A percentile compares a stretch with the other conserved stretches of the same genome.
Conservation (phyloP, 2,888 invertebrate species). For the Leptopterna dolabrata region DNA sequence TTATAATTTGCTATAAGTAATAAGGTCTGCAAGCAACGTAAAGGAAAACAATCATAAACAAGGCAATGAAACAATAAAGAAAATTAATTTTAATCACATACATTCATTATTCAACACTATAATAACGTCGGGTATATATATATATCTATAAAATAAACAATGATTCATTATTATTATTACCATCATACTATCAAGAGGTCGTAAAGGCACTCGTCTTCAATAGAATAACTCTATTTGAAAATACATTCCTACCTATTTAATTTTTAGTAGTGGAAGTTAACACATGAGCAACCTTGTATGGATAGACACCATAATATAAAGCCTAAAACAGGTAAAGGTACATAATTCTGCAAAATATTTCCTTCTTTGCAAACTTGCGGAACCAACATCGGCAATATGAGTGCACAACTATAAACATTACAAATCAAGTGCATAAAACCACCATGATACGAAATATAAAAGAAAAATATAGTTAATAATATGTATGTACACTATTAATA, state of each 20-base stretch:
- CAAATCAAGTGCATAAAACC: background rate
- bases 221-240: background rate
- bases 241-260: background rate
- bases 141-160: background rate
- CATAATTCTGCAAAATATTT: too few species aligned
- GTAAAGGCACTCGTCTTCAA: background rate
- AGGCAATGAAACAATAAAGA: background rate
- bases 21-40: too few species aligned
- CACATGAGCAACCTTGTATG: too few species aligned
- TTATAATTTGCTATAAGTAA: too few species aligned
- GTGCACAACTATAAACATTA: background rate
- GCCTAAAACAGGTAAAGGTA: too few species aligned
- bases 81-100: background rate
- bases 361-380: too few species aligned
- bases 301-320: too few species aligned
- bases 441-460: background rate
- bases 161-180: background rate
- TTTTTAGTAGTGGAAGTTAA: background rate
- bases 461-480: background rate
- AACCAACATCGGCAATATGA: background rate
- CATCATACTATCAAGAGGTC: background rate
- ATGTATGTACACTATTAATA: background rate
- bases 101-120: background rate
- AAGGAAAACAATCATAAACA: background rate
- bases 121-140: background rate